Evolutionary conservation across 2,888 invertebrate genomes (phyloP).

Genomic region (Holacanthella duospinosa): DNA sequence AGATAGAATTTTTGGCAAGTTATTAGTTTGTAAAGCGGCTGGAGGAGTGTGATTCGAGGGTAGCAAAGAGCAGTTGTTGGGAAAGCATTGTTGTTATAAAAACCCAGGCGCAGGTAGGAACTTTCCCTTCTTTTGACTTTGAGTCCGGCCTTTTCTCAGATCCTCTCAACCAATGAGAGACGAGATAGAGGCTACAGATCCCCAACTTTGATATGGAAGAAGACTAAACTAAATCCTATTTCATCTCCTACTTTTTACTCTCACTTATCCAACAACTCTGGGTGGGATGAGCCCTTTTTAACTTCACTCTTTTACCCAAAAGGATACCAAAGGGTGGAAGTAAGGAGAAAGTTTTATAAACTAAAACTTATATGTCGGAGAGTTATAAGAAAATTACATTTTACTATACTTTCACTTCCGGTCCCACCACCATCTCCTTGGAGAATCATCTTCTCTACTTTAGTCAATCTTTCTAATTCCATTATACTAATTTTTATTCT

Average conservation of each 20-base stretch:
- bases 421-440: too few species aligned
- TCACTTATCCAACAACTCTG: background rate
- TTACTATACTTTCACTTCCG: background rate
- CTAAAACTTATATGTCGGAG: too few species aligned
- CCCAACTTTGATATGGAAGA: background rate
- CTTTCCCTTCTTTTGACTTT: conserved; percentile 26
- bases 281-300: background rate
- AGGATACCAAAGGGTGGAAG: background rate
- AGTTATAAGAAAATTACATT: background rate
- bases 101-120: conserved; percentile 25
- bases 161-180: conserved; percentile 27
- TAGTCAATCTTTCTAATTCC: background rate
- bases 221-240: background rate
- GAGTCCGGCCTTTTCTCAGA: conserved; percentile 31
- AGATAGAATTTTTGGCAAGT: background rate
- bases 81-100: too few species aligned
- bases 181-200: background rate
- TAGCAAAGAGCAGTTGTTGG: conserved; percentile 22
- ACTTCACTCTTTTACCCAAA: background rate
- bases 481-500: background rate
- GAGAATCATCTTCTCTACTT: background rate
- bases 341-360: background rate
- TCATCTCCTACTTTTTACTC: background rate
- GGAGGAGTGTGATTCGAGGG: conserved; percentile 13
- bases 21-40: background rate